phyloP scores from a whole-genome alignment of 2,888 invertebrate species.

The Caenorhabditis panamensis region DNA sequence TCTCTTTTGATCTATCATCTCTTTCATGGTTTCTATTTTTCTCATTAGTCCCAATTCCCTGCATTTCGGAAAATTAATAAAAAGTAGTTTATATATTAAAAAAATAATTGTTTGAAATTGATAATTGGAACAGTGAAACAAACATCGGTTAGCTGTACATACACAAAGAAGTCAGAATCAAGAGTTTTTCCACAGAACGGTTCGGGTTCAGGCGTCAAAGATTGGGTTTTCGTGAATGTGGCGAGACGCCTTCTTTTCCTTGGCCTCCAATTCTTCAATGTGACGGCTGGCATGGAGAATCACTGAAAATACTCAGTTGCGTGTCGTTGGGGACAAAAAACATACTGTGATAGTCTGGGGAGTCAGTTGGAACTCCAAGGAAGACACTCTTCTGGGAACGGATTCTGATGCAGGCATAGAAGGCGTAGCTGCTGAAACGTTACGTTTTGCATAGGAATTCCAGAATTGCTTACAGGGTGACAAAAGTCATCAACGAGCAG shows the following conservation, averaged over 20 bases:
- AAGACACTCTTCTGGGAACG: constrained; percentile 2
- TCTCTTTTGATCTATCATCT: constrained; percentile 2
- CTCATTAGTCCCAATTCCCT: constrained; percentile 13
- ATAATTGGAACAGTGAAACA: background rate
- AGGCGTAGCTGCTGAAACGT: constrained; percentile 1
- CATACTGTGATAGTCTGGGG: constrained; percentile 49
- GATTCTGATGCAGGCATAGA: background rate
- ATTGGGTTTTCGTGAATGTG: constrained; percentile 52
- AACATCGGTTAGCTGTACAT: constrained; percentile 24
- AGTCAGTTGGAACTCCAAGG: constrained; percentile 37
- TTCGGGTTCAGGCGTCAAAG: constrained; percentile 25
- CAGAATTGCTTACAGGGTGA: constrained; percentile 10
- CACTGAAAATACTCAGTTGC: constrained; percentile 25
- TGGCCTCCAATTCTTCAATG: constrained; percentile 35
- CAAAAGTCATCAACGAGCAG: background rate
- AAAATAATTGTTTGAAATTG: too few relatives aligned
- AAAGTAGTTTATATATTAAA: background rate
- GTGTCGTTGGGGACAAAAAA: background rate
- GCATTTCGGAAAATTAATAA: background rate
- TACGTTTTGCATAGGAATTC: background rate
- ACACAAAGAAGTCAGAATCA: constrained; percentile 1
- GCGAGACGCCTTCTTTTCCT: constrained; percentile 20
- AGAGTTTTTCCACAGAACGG: background rate
- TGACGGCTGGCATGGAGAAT: constrained; percentile 34
- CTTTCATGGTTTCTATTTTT: constrained; percentile 4